These are phyloP conservation scores for Neoscelio sp. DNA, from an alignment of 2,888 invertebrate genomes.

Conservation along the genomic window DNA sequence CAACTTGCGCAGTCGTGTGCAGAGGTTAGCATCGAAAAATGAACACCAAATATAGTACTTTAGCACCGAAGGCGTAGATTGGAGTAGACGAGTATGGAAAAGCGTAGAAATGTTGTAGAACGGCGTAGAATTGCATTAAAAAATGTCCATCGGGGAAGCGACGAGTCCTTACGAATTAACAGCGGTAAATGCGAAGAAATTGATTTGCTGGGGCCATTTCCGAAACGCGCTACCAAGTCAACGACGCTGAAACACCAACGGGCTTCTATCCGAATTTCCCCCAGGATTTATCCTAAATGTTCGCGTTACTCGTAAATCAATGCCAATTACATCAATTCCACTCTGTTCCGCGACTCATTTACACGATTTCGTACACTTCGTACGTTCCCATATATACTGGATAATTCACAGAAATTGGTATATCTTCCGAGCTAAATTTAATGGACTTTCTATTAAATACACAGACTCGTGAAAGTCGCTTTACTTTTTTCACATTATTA, in stretches of 20 bases:
- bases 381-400: slow-evolving; percentile 8
- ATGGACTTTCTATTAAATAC: slow-evolving; percentile 2
- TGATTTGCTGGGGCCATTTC: slow-evolving; percentile 62
- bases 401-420: slow-evolving; percentile 31
- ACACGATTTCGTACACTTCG: slow-evolving; percentile 54
- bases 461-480: no score
- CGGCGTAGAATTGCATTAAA: no score
- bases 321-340: slow-evolving; percentile 66
- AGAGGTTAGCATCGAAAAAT: no score
- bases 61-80: no score
- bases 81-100: no score
- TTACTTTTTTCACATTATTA: no score
- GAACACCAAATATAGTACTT: no score
- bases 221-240: slow-evolving; percentile 58
- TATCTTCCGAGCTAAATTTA: slow-evolving; percentile 20
- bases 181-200: slow-evolving; percentile 61
- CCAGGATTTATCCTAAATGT: slow-evolving; percentile 65
- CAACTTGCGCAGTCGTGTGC: no score
- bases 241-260: slow-evolving; percentile 50
- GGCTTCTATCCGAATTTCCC: slow-evolving; percentile 65
- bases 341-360: slow-evolving; percentile 59
- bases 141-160: no score
- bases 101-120: no score
- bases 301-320: slow-evolving; percentile 63
- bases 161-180: slow-evolving; percentile 52